These are phyloP conservation scores for Bos javanicus DNA, from an alignment of 2,113 vertebrate genomes.

Conservation along the genomic window DNA sequence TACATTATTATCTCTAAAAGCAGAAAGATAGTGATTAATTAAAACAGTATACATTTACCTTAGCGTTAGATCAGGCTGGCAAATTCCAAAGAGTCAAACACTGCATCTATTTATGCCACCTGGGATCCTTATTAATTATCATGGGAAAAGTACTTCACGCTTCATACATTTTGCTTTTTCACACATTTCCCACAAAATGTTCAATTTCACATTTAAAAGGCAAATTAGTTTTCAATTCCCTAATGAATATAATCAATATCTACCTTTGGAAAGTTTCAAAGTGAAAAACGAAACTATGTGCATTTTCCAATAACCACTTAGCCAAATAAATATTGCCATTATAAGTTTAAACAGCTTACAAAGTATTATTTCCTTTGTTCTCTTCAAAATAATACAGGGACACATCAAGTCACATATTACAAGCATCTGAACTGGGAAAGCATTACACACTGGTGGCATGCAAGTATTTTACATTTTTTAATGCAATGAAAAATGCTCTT, in stretches of 20 bases:
- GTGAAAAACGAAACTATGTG: slow-evolving; percentile 26
- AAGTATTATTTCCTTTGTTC: slow-evolving; percentile 45
- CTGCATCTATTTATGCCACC: background rate
- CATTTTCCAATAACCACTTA: slow-evolving; percentile 35
- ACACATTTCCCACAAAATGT: slow-evolving; percentile 28
- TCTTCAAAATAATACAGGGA: slow-evolving; percentile 43
- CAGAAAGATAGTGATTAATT: slow-evolving; percentile 23
- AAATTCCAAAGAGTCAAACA: slow-evolving; percentile 34
- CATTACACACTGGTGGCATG: slow-evolving; percentile 53
- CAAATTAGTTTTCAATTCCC: slow-evolving; percentile 29
- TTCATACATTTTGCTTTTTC: slow-evolving; percentile 28
- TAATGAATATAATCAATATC: slow-evolving; percentile 14
- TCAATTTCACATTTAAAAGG: slow-evolving; percentile 56
- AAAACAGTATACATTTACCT: slow-evolving; percentile 31
- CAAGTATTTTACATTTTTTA: slow-evolving; percentile 67
- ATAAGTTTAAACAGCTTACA: slow-evolving; percentile 32
- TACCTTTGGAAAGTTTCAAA: slow-evolving; percentile 16
- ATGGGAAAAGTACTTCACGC: slow-evolving; percentile 1
- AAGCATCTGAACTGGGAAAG: slow-evolving; percentile 36
- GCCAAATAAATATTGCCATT: slow-evolving; percentile 28
- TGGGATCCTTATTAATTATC: background rate
- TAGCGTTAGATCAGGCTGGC: slow-evolving; percentile 3
- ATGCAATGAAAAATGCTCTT: slow-evolving; percentile 37
- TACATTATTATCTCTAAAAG: slow-evolving; percentile 31
- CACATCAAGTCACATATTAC: slow-evolving; percentile 26